These are phyloP conservation scores for Euschistus heros DNA, from an alignment of 1,140 invertebrate species.

Conservation along the genomic window DNA sequence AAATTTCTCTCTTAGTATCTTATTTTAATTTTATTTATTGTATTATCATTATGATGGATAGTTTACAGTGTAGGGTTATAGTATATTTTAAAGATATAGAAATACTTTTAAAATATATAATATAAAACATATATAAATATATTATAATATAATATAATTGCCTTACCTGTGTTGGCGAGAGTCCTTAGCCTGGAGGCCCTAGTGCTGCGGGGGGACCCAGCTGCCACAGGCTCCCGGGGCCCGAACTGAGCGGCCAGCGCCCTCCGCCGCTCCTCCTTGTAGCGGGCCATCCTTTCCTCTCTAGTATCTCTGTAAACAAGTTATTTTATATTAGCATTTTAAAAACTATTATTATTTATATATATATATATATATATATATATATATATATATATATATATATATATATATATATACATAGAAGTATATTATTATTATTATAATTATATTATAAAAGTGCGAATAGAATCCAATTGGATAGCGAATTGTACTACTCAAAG, in stretches of 20 bases:
- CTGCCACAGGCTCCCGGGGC: neutral
- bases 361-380: neutral
- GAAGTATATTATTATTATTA: no score
- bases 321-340: neutral
- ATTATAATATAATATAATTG: no score
- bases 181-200: conserved; percentile 49
- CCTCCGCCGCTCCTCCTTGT: conserved; percentile 52
- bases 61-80: no score
- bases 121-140: no score
- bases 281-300: conserved; percentile 48
- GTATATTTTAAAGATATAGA: no score
- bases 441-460: no score
- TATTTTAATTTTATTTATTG: no score
- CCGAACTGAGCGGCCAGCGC: conserved; percentile 42
- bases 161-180: conserved; percentile 18
- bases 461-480: no score
- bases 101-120: no score
- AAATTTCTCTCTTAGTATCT: no score
- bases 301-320: conserved; percentile 31
- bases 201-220: conserved; percentile 42
- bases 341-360: neutral
- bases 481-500: no score
- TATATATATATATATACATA: neutral
- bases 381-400: conserved; percentile 6
- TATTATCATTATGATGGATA: no score